Base-by-base conservation (phyloP, 2,113 vertebrate genomes). In the Microtus montanus region DNA sequence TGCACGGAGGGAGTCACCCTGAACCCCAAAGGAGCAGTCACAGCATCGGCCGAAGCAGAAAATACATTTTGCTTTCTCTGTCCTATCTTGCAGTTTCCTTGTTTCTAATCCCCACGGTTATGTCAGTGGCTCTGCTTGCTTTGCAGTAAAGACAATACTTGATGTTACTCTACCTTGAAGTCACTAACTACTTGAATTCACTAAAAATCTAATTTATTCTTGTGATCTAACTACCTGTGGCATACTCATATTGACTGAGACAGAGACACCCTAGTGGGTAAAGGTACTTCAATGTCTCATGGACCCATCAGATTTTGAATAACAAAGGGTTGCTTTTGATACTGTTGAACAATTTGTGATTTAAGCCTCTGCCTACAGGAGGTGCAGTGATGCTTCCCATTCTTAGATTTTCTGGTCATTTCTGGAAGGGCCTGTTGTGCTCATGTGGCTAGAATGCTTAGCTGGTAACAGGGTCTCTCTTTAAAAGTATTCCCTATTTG, bases 1-100 rank as follows among this genome's bases (percentile, higher is more conserved):
- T 94, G 89, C 33, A 61, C 75, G 64, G 61, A 94, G 64, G 86
- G 95, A 78, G 66, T 92, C 82, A 91, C 70, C n/a, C 66, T 74
- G 71, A 71, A 64, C 54, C 54, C 73, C 44, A 91, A 78, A 94
- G 73, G 82, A 92, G 74, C 12, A 92, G 93, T 89, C 77, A 86
- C 54, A 84, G 22, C 28, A 33, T 3, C 73, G 35, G 68, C 63
- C 41, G 90, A 6, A 73, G 38, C 13, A 85, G 83, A 90, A 49
- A 77, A n/a, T 19, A 22, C 54, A 66, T 91, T 87, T 90, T 80
- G 49, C 28, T 94, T 93, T 91, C 14, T 35, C 30, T 68, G 20
- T 89, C 74, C 63, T 80, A 68, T 90, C 77, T 14, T 20, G 73
- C 5, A 84, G 15, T 84, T 94, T 90, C 47, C 58, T 94, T 85